Percentiles rank a stretch among this genome's conserved stretches.
These are phyloP conservation scores for Ceratothoa steindachneri DNA, from an alignment of 2,888 invertebrate genomes.

Conservation along the genomic window DNA sequence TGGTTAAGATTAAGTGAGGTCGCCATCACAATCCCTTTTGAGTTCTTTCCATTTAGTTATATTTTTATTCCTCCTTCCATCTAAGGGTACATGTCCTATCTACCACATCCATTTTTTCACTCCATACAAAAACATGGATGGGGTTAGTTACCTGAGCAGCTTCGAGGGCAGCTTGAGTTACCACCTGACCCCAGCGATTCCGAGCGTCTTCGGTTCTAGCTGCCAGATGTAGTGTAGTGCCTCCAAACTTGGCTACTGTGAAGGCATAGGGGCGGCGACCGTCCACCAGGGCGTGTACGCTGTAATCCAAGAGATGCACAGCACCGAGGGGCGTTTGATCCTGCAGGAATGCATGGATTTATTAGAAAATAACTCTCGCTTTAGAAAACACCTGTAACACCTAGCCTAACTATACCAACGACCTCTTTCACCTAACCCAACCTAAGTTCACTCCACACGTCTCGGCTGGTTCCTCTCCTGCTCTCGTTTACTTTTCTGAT, in stretches of 20 bases:
- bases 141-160: slow-evolving; percentile 63
- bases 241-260: slow-evolving; percentile 36
- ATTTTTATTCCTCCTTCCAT: too few species aligned
- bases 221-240: slow-evolving; percentile 65
- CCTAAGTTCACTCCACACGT: too few species aligned
- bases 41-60: too few species aligned
- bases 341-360: too few species aligned
- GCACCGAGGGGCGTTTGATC: slow-evolving; percentile 39
- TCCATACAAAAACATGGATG: too few species aligned
- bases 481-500: too few species aligned
- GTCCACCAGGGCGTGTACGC: slow-evolving; percentile 34
- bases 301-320: slow-evolving; percentile 37
- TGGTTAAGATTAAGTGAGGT: too few species aligned
- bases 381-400: not conserved
- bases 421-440: too few species aligned
- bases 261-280: slow-evolving; percentile 33
- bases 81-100: too few species aligned
- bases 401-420: not conserved
- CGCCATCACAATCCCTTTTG: too few species aligned
- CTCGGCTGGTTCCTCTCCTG: too few species aligned
- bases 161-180: slow-evolving; percentile 72
- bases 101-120: too few species aligned
- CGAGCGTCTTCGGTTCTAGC: slow-evolving; percentile 71
- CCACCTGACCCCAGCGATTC: slow-evolving; percentile 70
- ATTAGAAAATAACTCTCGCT: not conserved